Percentiles rank a stretch among this genome's conserved stretches.
These are phyloP conservation scores for Limosa lapponica DNA, from an alignment of 2,797 vertebrate genomes.

Conservation along the genomic window DNA sequence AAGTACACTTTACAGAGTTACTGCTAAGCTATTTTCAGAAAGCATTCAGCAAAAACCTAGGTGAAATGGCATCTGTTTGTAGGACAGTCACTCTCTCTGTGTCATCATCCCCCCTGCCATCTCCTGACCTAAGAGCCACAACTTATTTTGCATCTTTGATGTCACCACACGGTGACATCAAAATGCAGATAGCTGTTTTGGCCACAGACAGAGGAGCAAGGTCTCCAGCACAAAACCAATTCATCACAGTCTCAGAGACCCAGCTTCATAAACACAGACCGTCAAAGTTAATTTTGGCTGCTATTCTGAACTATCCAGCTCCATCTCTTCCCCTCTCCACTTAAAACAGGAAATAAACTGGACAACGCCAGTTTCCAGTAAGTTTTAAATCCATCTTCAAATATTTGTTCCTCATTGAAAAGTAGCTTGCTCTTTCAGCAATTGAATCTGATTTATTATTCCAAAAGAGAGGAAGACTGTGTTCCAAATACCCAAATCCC, in stretches of 20 bases:
- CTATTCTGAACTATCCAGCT: not conserved
- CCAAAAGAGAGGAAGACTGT: not conserved
- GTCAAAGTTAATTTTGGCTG: not conserved
- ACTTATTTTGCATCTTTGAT: not conserved
- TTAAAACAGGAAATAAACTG: conserved; percentile 25
- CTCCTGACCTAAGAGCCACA: not conserved
- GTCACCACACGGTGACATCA: not conserved
- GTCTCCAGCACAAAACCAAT: not conserved
- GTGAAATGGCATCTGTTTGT: not conserved
- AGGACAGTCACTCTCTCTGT: not conserved
- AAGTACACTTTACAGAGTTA: not conserved
- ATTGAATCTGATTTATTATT: not conserved
- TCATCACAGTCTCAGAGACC: not conserved
- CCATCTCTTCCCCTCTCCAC: not conserved
- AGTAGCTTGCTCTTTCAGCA: not conserved
- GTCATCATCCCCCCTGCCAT: no score
- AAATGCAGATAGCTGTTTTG: not conserved
- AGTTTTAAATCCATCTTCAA: not conserved
- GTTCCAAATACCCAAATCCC: not conserved
- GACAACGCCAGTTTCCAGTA: not conserved
- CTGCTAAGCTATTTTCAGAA: not conserved
- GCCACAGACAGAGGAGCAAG: not conserved
- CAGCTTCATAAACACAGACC: not conserved
- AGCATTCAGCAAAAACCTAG: not conserved
- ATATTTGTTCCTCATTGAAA: not conserved